Conservation (phyloP, 2,797 vertebrate species). For the Sternarchorhynchus goeldii region DNA sequence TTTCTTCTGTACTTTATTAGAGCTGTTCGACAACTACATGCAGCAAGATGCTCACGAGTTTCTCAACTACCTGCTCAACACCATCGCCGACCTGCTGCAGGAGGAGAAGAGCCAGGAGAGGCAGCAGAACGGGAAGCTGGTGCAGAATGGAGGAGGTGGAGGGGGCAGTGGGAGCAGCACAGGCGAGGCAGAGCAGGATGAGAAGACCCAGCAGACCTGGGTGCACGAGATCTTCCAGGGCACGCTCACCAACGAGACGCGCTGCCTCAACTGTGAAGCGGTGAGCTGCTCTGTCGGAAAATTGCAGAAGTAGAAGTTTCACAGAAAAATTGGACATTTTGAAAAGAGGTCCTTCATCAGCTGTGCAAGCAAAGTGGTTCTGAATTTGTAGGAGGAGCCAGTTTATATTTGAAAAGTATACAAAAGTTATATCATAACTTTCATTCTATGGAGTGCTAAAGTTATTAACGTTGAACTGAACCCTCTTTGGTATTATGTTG, state of each 20-base stretch:
- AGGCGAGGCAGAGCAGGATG: conserved; percentile 74
- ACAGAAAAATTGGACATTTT: too few species aligned
- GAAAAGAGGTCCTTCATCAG: too few species aligned
- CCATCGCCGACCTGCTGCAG: conserved; percentile 90
- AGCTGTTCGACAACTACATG: conserved; percentile 94
- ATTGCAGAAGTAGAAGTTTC: too few species aligned
- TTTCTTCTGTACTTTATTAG: conserved; percentile 63
- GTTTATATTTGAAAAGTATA: too few species aligned
- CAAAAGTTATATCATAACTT: too few species aligned
- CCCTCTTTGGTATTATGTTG: too few species aligned
- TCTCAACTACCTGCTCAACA: conserved; percentile 94
- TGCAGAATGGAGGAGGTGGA: conserved; percentile 82
- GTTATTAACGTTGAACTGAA: too few species aligned
- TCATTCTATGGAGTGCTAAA: too few species aligned
- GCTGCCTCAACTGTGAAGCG: conserved; percentile 94
- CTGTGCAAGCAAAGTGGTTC: too few species aligned
- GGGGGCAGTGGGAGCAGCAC: conserved; percentile 69
- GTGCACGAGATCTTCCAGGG: conserved; percentile 96
- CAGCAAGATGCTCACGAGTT: conserved; percentile 92
- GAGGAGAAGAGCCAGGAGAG: conserved; percentile 90
- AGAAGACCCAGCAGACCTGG: conserved; percentile 88
- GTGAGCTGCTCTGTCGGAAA: conserved; percentile 65
- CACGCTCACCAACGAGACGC: conserved; percentile 91
- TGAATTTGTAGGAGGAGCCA: too few species aligned
- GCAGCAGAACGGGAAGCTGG: conserved; percentile 87